These are phyloP conservation scores for Falco peregrinus DNA, from an alignment of 2,797 vertebrate species.

Conservation along the genomic window DNA sequence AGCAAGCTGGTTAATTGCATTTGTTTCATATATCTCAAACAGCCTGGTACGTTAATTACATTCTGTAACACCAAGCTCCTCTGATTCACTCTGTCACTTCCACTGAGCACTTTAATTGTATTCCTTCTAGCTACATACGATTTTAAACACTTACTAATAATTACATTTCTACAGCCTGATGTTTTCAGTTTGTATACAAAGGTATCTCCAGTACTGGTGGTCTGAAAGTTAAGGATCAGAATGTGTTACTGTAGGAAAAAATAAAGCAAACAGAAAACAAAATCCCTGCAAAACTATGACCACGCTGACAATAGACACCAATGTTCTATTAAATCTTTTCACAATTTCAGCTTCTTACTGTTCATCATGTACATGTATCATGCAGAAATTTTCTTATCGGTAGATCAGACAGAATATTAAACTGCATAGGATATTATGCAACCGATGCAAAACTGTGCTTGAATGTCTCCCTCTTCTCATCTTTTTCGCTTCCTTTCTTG, in stretches of 20 bases:
- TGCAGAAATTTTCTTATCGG: neutral
- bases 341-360: neutral
- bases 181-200: constrained; percentile 7
- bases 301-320: neutral
- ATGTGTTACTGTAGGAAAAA: neutral
- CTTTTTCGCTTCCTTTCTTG: neutral
- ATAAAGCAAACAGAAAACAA: neutral
- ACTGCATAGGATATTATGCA: neutral
- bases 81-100: constrained; percentile 77
- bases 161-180: constrained; percentile 21
- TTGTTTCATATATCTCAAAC: constrained; percentile 76
- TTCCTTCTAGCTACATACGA: constrained; percentile 60
- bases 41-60: constrained; percentile 75
- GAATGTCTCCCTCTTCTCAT: neutral
- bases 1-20: constrained; percentile 78
- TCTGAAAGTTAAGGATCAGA: neutral
- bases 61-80: constrained; percentile 75
- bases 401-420: neutral
- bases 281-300: neutral
- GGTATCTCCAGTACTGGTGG: neutral
- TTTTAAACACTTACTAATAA: constrained; percentile 51
- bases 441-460: neutral
- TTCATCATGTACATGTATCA: neutral
- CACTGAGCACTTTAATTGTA: constrained; percentile 73
- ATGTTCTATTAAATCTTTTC: neutral